A percentile compares a stretch with the other conserved stretches of the same genome.
phyloP scores from a whole-genome alignment of 2,113 vertebrate species.

The Lophochroa leadbeateri region DNA sequence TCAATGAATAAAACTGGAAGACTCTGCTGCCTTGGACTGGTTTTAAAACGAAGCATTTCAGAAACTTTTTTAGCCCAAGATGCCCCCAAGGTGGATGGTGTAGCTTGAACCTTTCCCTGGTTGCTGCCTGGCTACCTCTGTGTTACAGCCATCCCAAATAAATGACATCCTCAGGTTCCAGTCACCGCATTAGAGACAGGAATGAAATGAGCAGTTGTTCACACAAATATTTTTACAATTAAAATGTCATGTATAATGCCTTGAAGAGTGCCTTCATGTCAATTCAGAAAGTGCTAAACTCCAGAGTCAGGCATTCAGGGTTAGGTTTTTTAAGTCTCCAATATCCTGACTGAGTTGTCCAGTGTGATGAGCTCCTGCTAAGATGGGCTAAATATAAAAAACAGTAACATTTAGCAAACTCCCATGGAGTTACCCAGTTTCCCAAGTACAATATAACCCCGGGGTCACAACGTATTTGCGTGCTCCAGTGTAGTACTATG shows the following conservation, averaged over 20 bases:
- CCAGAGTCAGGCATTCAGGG: too few species aligned
- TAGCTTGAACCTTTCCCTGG: accelerated
- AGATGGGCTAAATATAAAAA: not conserved
- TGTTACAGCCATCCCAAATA: not conserved
- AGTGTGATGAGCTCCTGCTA: accelerated
- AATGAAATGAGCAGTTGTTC: not conserved
- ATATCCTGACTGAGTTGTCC: not conserved
- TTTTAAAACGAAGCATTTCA: not conserved
- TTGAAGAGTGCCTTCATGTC: not conserved
- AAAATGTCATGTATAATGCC: not conserved
- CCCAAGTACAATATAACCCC: not conserved
- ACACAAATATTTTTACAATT: not conserved
- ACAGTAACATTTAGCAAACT: not conserved
- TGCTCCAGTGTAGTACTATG: accelerated
- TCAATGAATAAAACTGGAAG: not conserved
- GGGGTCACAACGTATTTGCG: not conserved
- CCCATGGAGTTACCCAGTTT: not conserved
- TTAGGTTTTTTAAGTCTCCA: not conserved
- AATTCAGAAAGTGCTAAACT: not conserved
- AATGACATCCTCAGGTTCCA: too few species aligned
- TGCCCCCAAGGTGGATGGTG: accelerated
- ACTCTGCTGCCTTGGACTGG: not conserved
- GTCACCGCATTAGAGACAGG: accelerated
- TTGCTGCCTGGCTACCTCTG: not conserved
- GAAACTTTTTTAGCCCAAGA: not conserved